Percentiles rank a stretch among this genome's conserved stretches.
phyloP scores from a whole-genome alignment of 2,113 vertebrate genomes.

The Oreochromis aureus region DNA sequence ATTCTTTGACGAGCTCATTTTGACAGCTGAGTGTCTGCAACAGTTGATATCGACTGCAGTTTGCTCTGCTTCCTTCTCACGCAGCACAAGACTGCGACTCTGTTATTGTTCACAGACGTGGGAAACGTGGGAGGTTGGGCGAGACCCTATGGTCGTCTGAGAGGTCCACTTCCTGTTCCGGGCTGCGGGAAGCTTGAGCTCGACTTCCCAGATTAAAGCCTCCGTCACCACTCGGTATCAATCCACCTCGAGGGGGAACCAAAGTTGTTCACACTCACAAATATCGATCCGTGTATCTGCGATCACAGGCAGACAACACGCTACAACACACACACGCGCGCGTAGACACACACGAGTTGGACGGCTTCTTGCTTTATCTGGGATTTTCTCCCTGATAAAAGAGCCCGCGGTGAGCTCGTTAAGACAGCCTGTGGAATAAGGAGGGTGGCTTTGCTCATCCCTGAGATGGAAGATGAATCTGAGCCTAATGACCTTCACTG shows the following conservation, averaged over 20 bases:
- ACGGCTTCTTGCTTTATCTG: slow-evolving; percentile 1
- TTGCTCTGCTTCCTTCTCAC: neutral
- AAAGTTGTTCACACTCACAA: slow-evolving; percentile 19
- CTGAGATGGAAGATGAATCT: slow-evolving; percentile 49
- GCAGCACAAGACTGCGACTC: neutral
- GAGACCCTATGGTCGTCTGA: neutral
- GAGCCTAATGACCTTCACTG: slow-evolving; percentile 69
- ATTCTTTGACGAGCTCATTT: neutral
- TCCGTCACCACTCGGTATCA: neutral
- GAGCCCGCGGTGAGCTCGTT: slow-evolving; percentile 41
- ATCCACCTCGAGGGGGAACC: neutral
- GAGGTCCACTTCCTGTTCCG: neutral
- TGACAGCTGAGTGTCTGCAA: neutral
- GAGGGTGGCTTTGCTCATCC: slow-evolving; percentile 17
- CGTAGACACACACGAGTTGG: neutral
- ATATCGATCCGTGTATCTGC: slow-evolving; percentile 21
- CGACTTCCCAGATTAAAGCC: slow-evolving; percentile 1
- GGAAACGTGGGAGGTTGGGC: neutral
- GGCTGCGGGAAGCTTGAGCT: neutral
- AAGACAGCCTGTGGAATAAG: slow-evolving; percentile 15
- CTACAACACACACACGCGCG: neutral
- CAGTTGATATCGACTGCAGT: neutral
- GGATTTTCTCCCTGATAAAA: slow-evolving; percentile 35
- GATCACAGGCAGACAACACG: slow-evolving; percentile 6
- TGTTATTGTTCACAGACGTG: neutral